Base-by-base conservation (phyloP, 2,113 vertebrate species). In the Gobius niger region DNA sequence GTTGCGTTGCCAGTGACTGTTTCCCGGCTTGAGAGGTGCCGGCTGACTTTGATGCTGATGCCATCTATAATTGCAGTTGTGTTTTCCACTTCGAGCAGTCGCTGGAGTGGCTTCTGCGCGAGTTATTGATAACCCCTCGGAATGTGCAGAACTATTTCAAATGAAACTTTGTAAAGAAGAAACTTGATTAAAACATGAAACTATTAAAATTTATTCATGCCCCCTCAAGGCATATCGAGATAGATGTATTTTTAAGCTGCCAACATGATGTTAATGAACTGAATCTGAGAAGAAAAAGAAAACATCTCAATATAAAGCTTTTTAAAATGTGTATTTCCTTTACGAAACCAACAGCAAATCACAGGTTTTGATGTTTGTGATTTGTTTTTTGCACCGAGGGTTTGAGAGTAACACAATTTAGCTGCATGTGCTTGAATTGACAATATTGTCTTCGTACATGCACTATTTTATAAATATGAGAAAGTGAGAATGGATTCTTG, bases 31-130 rank as follows among this genome's bases (percentile, higher is more conserved):
- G 72, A 76, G 80, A 86, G 81, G 73, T 81, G 79, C 56, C 83
- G 74, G 71, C 68, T 81, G 41, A 7, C 86, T 84, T 87, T 88
- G 73, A 83, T 19, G 42, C 49, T 82, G 85, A 89, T 80, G 80
- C 75, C 77, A 83, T 87, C 82, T 84, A 81, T 83, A 82, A 84
- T 85, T 83, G 87, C 76, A 80, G 70, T 56, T 34, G 71, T 76
- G 75, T 85, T 85, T 85, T 63, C 81, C 13, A 13, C 65, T 85
- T 70, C 78, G 69, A 82, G 77, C 72, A 79, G 70, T 74, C 53
- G 56, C 56, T 57, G 68, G 60, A 62, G 56, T 42, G 47, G 69
- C 59, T 60, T 60, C 60, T 72, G 71, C 62, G 78, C 51, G 44
- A 15, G 2, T 72, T 68, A 84, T 81, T 70, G 76, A 86, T 85